Evolutionary conservation across 1,140 invertebrate species (phyloP).

Genomic region (Drosophila trapezifrons): DNA sequence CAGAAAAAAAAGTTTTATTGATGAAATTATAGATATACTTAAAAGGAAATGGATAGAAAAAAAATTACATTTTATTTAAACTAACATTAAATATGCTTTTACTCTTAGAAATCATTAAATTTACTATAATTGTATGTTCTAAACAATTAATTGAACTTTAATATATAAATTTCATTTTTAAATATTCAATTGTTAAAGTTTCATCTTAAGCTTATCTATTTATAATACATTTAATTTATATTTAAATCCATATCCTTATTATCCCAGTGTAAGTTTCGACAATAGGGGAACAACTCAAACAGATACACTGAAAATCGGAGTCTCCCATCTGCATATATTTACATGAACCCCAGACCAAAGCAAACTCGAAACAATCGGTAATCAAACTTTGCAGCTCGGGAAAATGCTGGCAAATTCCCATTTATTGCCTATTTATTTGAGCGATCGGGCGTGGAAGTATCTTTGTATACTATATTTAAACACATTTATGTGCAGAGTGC

Average conservation of each 20-base stretch:
- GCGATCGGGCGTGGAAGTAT: conserved; percentile 29
- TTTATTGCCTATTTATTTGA: conserved; percentile 78
- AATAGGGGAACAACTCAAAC: conserved; percentile 28
- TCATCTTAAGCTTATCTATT: too few relatives aligned
- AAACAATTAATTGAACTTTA: too few relatives aligned
- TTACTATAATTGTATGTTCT: too few relatives aligned
- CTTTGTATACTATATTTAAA: neutral
- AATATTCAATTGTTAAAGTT: too few relatives aligned
- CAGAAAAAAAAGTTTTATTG: neutral
- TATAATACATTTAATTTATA: too few relatives aligned
- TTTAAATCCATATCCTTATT: too few relatives aligned
- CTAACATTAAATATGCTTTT: too few relatives aligned
- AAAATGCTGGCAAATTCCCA: conserved; percentile 53
- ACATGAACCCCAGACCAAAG: conserved; percentile 40
- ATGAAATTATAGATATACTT: neutral
- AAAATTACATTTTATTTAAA: too few relatives aligned
- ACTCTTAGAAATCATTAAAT: too few relatives aligned
- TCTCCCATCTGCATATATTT: conserved; percentile 60
- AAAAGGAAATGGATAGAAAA: too few relatives aligned
- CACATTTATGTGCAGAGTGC: conserved; percentile 1
- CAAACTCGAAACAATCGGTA: conserved; percentile 36
- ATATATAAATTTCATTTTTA: neutral
- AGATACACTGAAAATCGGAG: conserved; percentile 18
- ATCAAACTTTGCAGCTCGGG: conserved; percentile 29
- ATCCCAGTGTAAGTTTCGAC: too few relatives aligned